phyloP scores from a whole-genome alignment of 2,113 vertebrate genomes.

The Machaerirhynchus nigripectus region DNA sequence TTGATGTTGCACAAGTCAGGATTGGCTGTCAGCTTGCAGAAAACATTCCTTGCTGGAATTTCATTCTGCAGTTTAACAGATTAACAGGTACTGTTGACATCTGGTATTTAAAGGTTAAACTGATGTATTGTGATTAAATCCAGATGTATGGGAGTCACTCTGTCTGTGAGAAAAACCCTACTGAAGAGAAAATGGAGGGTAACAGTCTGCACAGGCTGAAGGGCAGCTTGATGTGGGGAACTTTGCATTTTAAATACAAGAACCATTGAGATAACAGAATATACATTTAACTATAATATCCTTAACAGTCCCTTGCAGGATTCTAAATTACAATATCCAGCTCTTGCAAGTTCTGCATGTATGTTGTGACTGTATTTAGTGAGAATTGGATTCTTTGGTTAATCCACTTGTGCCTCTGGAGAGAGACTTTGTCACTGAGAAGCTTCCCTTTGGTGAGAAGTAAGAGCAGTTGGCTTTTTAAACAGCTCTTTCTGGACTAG shows the following conservation, averaged over 20 bases:
- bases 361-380: neutral
- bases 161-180: conserved; percentile 36
- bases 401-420: neutral
- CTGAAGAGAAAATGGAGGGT: neutral
- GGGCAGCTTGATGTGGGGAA: neutral
- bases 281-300: neutral
- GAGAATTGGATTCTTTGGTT: neutral
- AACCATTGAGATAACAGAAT: neutral
- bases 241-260: neutral
- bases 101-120: conserved; percentile 39
- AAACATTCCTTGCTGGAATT: neutral
- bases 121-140: conserved; percentile 7
- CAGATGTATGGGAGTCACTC: conserved; percentile 25
- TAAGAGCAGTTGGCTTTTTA: neutral
- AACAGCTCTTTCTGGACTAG: neutral
- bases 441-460: neutral
- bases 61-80: conserved; percentile 29
- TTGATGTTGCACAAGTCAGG: neutral
- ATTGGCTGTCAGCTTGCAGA: neutral
- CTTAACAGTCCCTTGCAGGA: neutral
- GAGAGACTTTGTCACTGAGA: neutral
- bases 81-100: conserved; percentile 57
- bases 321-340: neutral
- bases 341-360: neutral
- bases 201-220: neutral